These are phyloP conservation scores for Aspidoscelis tigris DNA, from an alignment of 2,113 vertebrate genomes.

Conservation along the genomic window DNA sequence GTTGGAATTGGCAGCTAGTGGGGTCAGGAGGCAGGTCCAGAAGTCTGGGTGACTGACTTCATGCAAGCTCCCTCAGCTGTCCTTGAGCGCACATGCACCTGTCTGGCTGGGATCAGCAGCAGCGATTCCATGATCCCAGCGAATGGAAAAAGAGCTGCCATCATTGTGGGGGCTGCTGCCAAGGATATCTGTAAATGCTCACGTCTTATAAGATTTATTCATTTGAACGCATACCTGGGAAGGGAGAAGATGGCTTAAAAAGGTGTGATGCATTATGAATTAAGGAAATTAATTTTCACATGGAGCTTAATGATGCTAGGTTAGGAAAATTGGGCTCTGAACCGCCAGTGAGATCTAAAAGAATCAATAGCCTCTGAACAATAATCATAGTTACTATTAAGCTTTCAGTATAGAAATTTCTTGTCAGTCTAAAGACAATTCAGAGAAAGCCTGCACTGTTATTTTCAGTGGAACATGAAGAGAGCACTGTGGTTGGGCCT, in stretches of 20 bases:
- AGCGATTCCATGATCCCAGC: neutral
- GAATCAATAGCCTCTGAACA: neutral
- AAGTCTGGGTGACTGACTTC: neutral
- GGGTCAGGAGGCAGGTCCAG: neutral
- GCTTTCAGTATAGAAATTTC: neutral
- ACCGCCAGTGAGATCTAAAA: neutral
- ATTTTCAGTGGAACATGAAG: neutral
- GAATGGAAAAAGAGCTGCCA: neutral
- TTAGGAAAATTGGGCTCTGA: neutral
- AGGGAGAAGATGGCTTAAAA: neutral
- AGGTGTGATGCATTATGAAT: neutral
- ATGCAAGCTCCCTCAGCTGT: neutral
- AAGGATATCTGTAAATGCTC: neutral
- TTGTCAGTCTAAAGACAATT: neutral
- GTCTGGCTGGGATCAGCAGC: neutral
- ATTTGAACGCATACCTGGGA: neutral
- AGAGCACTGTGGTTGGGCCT: neutral
- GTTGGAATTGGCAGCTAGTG: neutral
- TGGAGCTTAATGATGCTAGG: neutral
- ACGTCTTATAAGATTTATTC: neutral
- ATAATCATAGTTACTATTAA: neutral
- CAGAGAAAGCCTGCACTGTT: neutral
- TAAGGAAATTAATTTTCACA: neutral
- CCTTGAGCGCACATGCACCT: neutral
- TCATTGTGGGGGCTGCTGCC: neutral